These are phyloP conservation scores for Hyles euphorbiae DNA, from an alignment of 1,140 invertebrate genomes.

Conservation along the genomic window DNA sequence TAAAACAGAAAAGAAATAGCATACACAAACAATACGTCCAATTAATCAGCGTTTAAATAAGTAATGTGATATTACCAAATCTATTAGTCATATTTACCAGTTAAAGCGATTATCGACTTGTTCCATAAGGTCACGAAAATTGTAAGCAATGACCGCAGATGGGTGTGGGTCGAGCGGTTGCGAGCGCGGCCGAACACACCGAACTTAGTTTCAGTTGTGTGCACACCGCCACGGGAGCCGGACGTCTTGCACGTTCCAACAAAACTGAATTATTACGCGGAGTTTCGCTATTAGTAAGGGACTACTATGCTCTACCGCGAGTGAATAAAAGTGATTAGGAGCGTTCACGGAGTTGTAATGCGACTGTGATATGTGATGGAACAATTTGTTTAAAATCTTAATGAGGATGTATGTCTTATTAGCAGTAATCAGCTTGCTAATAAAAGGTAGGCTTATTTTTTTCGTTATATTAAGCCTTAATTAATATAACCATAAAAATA, in stretches of 20 bases:
- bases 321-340: constrained; percentile 31
- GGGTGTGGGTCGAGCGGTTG: constrained; percentile 46
- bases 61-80: neutral
- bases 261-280: constrained; percentile 25
- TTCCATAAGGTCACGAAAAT: constrained; percentile 48
- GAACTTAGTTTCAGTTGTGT: constrained; percentile 42
- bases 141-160: constrained; percentile 36
- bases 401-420: constrained; percentile 58
- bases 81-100: constrained; percentile 16
- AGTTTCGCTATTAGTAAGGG: constrained; percentile 11
- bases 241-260: constrained; percentile 19
- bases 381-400: constrained; percentile 35
- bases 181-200: constrained; percentile 27
- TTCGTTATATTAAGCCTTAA: neutral
- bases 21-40: no score
- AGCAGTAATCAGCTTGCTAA: constrained; percentile 44
- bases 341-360: constrained; percentile 23
- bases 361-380: constrained; percentile 55
- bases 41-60: neutral
- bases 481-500: no score
- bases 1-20: no score
- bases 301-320: constrained; percentile 22
- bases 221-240: constrained; percentile 16
- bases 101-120: constrained; percentile 41
- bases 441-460: constrained; percentile 39